A percentile compares a stretch with the other conserved stretches of the same genome.
These are phyloP conservation scores for Aphelocoma californica DNA, from an alignment of 2,797 vertebrate genomes.

Conservation along the genomic window DNA sequence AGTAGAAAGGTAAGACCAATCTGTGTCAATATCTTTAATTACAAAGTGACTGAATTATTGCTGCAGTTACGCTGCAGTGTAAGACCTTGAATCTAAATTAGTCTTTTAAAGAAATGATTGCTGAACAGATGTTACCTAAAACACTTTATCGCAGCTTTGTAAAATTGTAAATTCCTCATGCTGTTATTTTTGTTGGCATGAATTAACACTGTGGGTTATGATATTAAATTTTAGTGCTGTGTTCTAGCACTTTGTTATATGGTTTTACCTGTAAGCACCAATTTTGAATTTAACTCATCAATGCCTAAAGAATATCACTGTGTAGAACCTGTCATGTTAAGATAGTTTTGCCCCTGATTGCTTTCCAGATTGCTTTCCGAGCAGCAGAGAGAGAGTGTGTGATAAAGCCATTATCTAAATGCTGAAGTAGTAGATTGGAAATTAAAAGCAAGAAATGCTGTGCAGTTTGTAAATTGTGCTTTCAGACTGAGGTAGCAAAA, in stretches of 20 bases:
- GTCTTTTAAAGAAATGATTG: conserved; percentile 72
- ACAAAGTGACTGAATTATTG: conserved; percentile 69
- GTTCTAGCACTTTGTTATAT: conserved; percentile 66
- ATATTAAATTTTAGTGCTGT: conserved; percentile 70
- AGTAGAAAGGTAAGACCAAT: conserved; percentile 45
- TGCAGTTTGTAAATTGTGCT: not conserved
- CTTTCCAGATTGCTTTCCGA: conserved; percentile 14
- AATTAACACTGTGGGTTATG: conserved; percentile 73
- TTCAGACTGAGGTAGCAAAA: not conserved
- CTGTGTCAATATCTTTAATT: conserved; percentile 74
- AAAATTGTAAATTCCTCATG: conserved; percentile 73
- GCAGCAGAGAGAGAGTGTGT: not conserved
- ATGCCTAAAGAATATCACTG: conserved; percentile 61
- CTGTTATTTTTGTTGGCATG: conserved; percentile 75
- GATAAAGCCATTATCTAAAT: conserved; percentile 39
- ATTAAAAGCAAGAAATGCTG: conserved; percentile 27
- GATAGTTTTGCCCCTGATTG: conserved; percentile 55
- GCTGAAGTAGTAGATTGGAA: conserved; percentile 30
- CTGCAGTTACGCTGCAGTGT: conserved; percentile 58
- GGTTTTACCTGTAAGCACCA: conserved; percentile 35
- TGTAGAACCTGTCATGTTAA: conserved; percentile 51
- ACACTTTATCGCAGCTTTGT: conserved; percentile 67
- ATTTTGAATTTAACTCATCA: conserved; percentile 69
- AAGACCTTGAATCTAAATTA: conserved; percentile 74
- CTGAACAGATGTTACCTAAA: conserved; percentile 75